These are phyloP conservation scores for Corythornis cristatus DNA, from an alignment of 2,113 vertebrate genomes.

Conservation along the genomic window DNA sequence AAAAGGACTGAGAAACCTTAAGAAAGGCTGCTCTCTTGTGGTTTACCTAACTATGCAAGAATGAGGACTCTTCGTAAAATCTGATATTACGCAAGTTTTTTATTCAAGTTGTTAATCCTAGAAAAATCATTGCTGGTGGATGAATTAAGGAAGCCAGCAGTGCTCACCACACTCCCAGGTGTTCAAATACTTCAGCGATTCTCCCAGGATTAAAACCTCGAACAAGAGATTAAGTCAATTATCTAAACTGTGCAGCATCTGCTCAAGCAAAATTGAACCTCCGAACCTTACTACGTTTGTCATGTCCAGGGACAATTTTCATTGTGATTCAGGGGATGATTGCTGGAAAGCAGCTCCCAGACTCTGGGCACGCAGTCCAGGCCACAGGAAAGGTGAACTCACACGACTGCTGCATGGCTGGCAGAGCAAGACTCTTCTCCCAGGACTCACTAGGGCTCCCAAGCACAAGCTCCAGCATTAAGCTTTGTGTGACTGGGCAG, in stretches of 20 bases:
- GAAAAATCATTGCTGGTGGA: background rate
- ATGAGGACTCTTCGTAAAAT: background rate
- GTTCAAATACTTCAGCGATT: background rate
- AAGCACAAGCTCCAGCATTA: background rate
- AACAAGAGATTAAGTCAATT: background rate
- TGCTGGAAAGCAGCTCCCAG: background rate
- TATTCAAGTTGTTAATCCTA: background rate
- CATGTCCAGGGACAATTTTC: background rate
- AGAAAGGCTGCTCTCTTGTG: constrained; percentile 68
- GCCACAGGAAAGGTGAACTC: background rate
- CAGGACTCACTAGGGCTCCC: background rate
- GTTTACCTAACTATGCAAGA: constrained; percentile 17
- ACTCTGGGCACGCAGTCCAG: background rate
- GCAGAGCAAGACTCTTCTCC: background rate
- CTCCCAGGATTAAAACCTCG: background rate
- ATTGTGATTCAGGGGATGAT: background rate
- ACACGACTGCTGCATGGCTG: accelerated
- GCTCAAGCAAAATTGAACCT: background rate
- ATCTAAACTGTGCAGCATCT: background rate
- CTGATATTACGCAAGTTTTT: background rate
- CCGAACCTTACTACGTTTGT: background rate
- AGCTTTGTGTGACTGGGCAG: background rate
- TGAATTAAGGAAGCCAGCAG: background rate
- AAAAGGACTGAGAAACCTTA: constrained; percentile 35
- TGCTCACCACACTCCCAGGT: background rate